These are phyloP conservation scores for Apodemia mormo DNA, from an alignment of 2,888 invertebrate genomes.

Conservation along the genomic window DNA sequence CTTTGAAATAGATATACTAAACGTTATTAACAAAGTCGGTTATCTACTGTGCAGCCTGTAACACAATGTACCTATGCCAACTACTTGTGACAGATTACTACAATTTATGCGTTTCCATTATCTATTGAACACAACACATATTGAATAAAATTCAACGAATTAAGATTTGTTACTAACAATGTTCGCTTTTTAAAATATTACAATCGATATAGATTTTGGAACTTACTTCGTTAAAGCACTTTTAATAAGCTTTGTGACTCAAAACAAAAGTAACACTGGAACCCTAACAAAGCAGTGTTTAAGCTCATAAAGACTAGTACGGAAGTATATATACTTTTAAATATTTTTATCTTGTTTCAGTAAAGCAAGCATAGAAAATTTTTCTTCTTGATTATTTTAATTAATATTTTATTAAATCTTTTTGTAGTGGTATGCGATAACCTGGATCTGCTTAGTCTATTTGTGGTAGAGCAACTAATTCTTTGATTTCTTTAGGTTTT, in stretches of 20 bases:
- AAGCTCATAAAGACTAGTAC: constrained; percentile 6
- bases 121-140: too few relatives aligned
- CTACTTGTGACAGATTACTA: too few relatives aligned
- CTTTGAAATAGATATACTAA: too few relatives aligned
- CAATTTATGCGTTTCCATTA: too few relatives aligned
- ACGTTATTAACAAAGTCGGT: too few relatives aligned
- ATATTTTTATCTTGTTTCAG: constrained; percentile 6
- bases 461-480: too few relatives aligned
- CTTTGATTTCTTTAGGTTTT: too few relatives aligned
- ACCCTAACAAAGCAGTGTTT: constrained; percentile 6
- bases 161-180: neutral
- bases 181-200: neutral
- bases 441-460: too few relatives aligned
- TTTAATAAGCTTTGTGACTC: constrained; percentile 10
- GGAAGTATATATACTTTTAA: constrained; percentile 9
- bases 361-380: constrained; percentile 1
- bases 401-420: neutral
- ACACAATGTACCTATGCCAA: too few relatives aligned
- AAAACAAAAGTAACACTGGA: constrained; percentile 4
- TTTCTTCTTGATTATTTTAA: neutral
- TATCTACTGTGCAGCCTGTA: too few relatives aligned
- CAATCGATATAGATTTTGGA: neutral
- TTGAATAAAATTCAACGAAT: too few relatives aligned
- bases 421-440: neutral
- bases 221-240: constrained; percentile 1